Evolutionary conservation across 2,888 invertebrate species (phyloP).

Genomic region (Drosophila limbata): DNA sequence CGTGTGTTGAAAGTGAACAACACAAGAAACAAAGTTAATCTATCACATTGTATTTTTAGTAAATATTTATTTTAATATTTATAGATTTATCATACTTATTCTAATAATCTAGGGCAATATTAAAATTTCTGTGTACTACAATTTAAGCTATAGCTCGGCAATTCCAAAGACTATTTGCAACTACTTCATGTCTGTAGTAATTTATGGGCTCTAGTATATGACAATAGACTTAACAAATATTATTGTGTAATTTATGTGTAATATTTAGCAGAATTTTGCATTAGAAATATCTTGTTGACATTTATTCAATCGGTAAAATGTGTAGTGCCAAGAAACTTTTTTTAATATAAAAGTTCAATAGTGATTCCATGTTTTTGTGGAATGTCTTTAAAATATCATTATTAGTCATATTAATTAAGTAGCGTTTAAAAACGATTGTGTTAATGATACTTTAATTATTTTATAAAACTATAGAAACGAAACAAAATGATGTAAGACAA

Average conservation of each 20-base stretch:
- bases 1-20: not conserved
- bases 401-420: not conserved
- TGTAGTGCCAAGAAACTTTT: not conserved
- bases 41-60: not conserved
- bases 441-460: not conserved
- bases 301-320: not conserved
- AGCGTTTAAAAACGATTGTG: not conserved
- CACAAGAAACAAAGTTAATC: not conserved
- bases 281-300: not conserved
- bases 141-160: not conserved
- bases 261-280: not conserved
- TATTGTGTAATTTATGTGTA: conserved; percentile 3
- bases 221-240: not conserved
- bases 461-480: no score
- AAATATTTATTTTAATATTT: conserved; percentile 8
- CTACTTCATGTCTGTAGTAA: not conserved
- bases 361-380: no score
- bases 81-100: conserved; percentile 6
- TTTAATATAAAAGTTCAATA: not conserved
- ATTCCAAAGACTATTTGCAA: not conserved
- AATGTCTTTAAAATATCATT: no score
- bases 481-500: not conserved
- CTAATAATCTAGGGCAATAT: conserved; percentile 9
- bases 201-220: not conserved
- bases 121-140: not conserved